Conservation (phyloP, 2,113 vertebrate genomes). For the Papio anubis region DNA sequence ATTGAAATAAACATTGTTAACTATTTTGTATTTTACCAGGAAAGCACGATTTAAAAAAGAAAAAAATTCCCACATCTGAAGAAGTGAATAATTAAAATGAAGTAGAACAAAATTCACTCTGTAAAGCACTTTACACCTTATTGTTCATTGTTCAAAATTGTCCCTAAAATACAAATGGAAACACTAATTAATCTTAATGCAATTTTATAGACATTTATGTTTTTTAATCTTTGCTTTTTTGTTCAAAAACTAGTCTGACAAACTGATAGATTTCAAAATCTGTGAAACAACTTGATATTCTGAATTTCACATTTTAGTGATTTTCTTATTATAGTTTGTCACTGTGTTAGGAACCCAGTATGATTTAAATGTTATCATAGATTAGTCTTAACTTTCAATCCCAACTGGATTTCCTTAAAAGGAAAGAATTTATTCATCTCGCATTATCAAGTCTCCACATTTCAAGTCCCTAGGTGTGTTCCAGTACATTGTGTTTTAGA, state of each 20-base stretch:
- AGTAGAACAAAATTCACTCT: not conserved
- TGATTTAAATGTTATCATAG: not conserved
- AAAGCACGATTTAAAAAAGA: not conserved
- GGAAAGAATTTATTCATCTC: not conserved
- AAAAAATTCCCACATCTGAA: not conserved
- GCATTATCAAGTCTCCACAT: not conserved
- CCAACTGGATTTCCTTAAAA: not conserved
- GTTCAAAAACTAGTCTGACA: not conserved
- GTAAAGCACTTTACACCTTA: not conserved
- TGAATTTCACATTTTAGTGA: conserved; percentile 3
- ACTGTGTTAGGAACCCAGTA: conserved; percentile 11
- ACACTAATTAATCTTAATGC: not conserved
- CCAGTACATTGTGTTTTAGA: not conserved
- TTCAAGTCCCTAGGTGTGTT: not conserved
- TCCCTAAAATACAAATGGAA: not conserved
- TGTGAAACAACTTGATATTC: not conserved
- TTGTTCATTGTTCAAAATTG: not conserved
- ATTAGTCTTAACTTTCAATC: conserved; percentile 28
- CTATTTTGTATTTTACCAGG: not conserved
- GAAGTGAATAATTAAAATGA: not conserved
- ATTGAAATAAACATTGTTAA: not conserved
- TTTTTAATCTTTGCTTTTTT: not conserved
- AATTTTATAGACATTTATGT: not conserved
- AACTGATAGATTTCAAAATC: conserved; percentile 1
- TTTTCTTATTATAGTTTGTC: not conserved